Evolutionary conservation across 2,888 invertebrate genomes (phyloP), one percentile per base, ranked within the genome.

Genomic region (Drepana falcataria): DNA sequence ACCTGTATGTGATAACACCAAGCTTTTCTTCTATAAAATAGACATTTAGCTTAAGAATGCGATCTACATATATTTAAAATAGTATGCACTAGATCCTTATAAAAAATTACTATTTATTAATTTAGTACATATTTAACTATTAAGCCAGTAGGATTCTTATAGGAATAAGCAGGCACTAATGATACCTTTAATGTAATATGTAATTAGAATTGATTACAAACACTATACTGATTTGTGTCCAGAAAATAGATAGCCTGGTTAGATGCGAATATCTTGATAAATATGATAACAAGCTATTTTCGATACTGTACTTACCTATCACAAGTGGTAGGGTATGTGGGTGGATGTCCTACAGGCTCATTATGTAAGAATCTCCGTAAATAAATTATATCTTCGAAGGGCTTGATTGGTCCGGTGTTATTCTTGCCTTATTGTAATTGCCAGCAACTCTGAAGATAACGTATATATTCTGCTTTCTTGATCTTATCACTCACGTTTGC

Each of bases 261-360:
- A 62, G 54, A 59, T 54, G 56, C 58, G 41, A 57, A 64, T 66
- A 64, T 65, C 65, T 65, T 53, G 51, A 51, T 62, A 62, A 61
- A 62, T 64, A 68, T 58, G 66, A 64, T 73, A 68, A 61, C 59
- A 40, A 48, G 33, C 9, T 48, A 34, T 4, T 48, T 33, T 35
- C 53, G 55, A 47, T 55, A 57, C 44, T 49, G 59, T 65, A 82
- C 83, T 79, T 68, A 83, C 83, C 77, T 78, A 77, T 68, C 77
- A 77, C 76, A 77, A 67, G 81, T 73, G 66, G 69, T 62, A 59
- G 68, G 58, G 61, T 61, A 56, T 57, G 53, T 56, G 49, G 58
- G 51, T 53, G 58, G 56, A 59, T 61, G 58, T 59, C 55, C 62
- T 59, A 71, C 53, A 60, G 59, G 55, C 53, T 55, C 64, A 69